Conservation (phyloP, 53 echinoderm and acorn worm genomes). For the Apostichopus leukothele region DNA sequence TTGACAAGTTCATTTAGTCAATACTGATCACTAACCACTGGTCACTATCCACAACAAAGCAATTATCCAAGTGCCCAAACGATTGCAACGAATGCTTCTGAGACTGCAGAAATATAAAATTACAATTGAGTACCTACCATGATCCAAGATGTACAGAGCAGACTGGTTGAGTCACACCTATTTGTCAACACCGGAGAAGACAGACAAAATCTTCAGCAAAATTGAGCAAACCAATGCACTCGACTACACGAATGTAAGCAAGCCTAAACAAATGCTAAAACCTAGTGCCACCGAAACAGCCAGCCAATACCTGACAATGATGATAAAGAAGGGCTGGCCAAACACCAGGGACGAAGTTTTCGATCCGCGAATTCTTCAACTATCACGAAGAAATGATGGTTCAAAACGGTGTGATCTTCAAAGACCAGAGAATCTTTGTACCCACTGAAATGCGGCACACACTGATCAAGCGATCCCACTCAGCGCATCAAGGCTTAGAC, state of each 20-base stretch:
- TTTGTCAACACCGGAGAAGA: not conserved
- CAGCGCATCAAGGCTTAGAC: conserved; percentile 59
- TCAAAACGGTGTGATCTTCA: conserved; percentile 64
- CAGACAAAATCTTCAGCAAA: conserved; percentile 16
- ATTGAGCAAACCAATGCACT: not conserved
- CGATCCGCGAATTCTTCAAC: conserved; percentile 43
- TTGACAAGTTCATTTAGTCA: not conserved
- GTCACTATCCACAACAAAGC: conserved; percentile 38
- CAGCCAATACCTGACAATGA: conserved; percentile 18
- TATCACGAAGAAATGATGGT: conserved; percentile 56
- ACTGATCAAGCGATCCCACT: conserved; percentile 53
- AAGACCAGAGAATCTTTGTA: conserved; percentile 61
- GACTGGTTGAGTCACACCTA: conserved; percentile 58
- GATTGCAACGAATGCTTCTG: conserved; percentile 57
- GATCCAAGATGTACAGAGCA: conserved; percentile 52
- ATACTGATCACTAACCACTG: conserved; percentile 22
- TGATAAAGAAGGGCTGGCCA: conserved; percentile 57
- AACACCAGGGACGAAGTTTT: conserved; percentile 24
- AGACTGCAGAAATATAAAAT: conserved; percentile 56
- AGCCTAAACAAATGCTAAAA: conserved; percentile 3
- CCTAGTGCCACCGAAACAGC: conserved; percentile 10
- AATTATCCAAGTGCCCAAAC: conserved; percentile 40
- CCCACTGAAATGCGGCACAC: conserved; percentile 46
- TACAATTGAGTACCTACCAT: conserved; percentile 49
- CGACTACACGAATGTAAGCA: conserved; percentile 6